Evolutionary conservation across 2,797 vertebrate species (phyloP).

Genomic region (Miichthys miiuy): DNA sequence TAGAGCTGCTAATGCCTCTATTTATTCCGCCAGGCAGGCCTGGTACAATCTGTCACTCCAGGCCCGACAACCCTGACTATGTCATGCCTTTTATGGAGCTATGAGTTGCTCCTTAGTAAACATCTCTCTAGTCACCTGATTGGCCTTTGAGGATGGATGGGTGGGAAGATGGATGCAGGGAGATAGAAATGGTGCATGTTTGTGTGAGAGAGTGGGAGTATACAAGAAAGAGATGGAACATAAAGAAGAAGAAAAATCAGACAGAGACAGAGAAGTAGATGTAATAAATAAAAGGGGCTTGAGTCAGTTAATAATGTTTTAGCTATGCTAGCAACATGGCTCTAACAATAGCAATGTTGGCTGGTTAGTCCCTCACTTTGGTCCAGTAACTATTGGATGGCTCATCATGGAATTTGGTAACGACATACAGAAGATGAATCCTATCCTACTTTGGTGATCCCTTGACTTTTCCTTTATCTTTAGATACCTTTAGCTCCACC

Average conservation of each 20-base stretch:
- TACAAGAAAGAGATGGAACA: constrained; percentile 1
- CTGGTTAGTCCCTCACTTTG: too few species aligned
- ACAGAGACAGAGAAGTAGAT: not conserved
- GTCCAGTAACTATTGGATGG: not conserved
- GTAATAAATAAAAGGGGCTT: not conserved
- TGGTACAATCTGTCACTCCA: constrained; percentile 64
- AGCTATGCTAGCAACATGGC: too few species aligned
- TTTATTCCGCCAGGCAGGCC: constrained; percentile 74
- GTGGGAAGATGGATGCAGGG: constrained; percentile 22
- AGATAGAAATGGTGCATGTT: not conserved
- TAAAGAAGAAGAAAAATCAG: not conserved
- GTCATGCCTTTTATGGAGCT: constrained; percentile 55
- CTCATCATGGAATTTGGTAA: not conserved
- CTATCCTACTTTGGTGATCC: not conserved
- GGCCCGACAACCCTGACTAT: constrained; percentile 40
- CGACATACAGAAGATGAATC: not conserved
- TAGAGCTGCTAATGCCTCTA: constrained; percentile 78
- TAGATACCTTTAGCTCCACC: not conserved
- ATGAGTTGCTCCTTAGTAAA: constrained; percentile 56
- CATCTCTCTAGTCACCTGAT: constrained; percentile 52
- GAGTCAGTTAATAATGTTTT: not conserved
- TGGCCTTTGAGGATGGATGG: constrained; percentile 45
- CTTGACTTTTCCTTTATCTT: not conserved
- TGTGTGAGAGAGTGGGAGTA: not conserved
- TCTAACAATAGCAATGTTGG: not conserved